These are phyloP conservation scores for Philypnodon macrostomus DNA, from an alignment of 2,797 vertebrate genomes.

Conservation along the genomic window DNA sequence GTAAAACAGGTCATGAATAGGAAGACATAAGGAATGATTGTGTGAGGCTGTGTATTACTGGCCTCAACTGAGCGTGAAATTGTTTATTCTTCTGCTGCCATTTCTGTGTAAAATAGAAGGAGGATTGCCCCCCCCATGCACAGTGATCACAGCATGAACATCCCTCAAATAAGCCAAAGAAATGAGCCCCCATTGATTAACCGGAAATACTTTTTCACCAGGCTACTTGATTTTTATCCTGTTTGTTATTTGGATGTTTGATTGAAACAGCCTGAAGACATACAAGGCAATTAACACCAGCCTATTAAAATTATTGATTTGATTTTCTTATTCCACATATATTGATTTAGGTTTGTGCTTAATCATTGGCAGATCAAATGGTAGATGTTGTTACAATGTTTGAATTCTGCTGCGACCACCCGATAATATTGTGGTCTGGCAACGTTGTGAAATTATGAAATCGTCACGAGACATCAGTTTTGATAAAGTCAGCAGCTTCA, in stretches of 20 bases:
- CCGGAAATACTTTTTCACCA: conserved; percentile 46
- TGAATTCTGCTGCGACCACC: not conserved
- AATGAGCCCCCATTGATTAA: conserved; percentile 55
- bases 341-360: conserved; percentile 9
- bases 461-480: conserved; percentile 1
- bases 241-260: conserved; percentile 32
- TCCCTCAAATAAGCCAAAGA: conserved; percentile 47
- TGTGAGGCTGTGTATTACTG: conserved; percentile 41
- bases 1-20: conserved; percentile 35
- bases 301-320: conserved; percentile 23
- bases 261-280: conserved; percentile 17
- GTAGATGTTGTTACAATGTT: not conserved
- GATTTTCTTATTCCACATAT: not conserved
- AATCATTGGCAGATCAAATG: conserved; percentile 6
- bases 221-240: too few relatives aligned
- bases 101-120: conserved; percentile 52
- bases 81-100: conserved; percentile 69
- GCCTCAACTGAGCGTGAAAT: conserved; percentile 66
- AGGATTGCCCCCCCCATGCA: conserved; percentile 35
- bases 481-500: not conserved
- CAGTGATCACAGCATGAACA: conserved; percentile 22
- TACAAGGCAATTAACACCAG: conserved; percentile 8
- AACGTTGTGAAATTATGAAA: not conserved
- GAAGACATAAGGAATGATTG: conserved; percentile 37
- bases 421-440: not conserved